phyloP scores from a whole-genome alignment of 2,797 vertebrate genomes.

The Poecilia picta region DNA sequence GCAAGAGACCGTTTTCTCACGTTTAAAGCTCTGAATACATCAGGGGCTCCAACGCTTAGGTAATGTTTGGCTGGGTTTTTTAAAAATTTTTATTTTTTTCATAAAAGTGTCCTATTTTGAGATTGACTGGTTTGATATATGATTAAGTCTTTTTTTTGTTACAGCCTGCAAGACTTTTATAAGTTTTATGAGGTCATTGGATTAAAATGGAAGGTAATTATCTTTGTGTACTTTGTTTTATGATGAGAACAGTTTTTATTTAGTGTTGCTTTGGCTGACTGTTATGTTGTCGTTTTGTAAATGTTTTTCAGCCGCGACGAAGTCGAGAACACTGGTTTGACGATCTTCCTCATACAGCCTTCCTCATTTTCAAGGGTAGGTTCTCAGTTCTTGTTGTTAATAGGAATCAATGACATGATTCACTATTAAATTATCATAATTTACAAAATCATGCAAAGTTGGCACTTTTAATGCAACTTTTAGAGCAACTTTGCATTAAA shows the following conservation, averaged over 20 bases:
- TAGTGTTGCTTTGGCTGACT: background rate
- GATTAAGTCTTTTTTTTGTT: slow-evolving; percentile 36
- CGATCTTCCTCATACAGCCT: slow-evolving; percentile 92
- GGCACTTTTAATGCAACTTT: too few species aligned
- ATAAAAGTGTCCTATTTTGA: background rate
- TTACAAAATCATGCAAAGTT: too few species aligned
- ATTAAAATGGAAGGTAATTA: slow-evolving; percentile 94
- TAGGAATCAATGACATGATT: background rate
- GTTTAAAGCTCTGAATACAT: slow-evolving; percentile 93
- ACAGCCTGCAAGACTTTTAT: slow-evolving; percentile 93
- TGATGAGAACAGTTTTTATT: background rate
- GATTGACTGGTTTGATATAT: background rate
- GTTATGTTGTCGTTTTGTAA: slow-evolving; percentile 2
- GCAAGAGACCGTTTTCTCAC: slow-evolving; percentile 92
- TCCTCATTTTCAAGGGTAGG: slow-evolving; percentile 96
- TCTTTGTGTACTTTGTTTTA: background rate
- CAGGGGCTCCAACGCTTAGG: slow-evolving; percentile 87
- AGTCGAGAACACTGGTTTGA: slow-evolving; percentile 96
- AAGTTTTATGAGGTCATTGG: slow-evolving; percentile 95
- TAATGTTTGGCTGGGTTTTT: slow-evolving; percentile 48
- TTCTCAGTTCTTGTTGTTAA: slow-evolving; percentile 22
- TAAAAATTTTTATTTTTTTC: background rate
- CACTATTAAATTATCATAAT: too few species aligned
- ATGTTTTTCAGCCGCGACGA: slow-evolving; percentile 83
- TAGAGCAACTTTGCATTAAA: too few species aligned